Percentiles rank a stretch among this genome's conserved stretches.
These are phyloP conservation scores for Bombus fervidus DNA, from an alignment of 1,140 invertebrate genomes.

Conservation along the genomic window DNA sequence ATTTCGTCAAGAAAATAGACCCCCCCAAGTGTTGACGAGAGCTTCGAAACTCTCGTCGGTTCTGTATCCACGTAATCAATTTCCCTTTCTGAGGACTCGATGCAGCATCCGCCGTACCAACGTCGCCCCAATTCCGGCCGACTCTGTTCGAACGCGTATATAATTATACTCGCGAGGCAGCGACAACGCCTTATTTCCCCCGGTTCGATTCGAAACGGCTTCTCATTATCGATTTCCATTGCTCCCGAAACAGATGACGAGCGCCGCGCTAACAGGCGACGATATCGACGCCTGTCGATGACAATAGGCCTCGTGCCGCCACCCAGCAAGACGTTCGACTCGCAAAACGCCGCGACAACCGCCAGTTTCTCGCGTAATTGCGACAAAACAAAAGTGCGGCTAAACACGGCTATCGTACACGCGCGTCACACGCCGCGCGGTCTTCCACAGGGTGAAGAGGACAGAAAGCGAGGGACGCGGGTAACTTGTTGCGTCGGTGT, in stretches of 20 bases:
- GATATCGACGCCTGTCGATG: not conserved
- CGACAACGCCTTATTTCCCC: slow-evolving; percentile 20
- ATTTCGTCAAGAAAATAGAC: no score
- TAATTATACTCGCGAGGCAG: not conserved
- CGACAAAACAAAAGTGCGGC: not conserved
- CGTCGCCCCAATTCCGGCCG: not conserved
- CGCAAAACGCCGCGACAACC: no score
- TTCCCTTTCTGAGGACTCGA: no score
- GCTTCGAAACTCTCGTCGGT: no score
- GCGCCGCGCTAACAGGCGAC: not conserved
- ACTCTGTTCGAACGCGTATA: not conserved
- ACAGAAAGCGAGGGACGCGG: no score
- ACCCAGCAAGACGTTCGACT: not conserved
- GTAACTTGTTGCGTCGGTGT: no score
- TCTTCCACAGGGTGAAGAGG: no score
- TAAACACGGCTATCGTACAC: no score
- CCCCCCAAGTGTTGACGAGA: no score
- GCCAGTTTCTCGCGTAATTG: not conserved
- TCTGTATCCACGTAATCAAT: no score
- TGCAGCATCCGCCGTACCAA: not conserved
- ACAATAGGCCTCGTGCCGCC: not conserved
- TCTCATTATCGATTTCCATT: slow-evolving; percentile 42
- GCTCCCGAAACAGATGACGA: slow-evolving; percentile 7
- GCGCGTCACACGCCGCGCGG: no score
- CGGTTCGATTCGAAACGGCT: not conserved